phyloP scores from a whole-genome alignment of 1,140 invertebrate genomes.

The Hylaeus anthracinus region DNA sequence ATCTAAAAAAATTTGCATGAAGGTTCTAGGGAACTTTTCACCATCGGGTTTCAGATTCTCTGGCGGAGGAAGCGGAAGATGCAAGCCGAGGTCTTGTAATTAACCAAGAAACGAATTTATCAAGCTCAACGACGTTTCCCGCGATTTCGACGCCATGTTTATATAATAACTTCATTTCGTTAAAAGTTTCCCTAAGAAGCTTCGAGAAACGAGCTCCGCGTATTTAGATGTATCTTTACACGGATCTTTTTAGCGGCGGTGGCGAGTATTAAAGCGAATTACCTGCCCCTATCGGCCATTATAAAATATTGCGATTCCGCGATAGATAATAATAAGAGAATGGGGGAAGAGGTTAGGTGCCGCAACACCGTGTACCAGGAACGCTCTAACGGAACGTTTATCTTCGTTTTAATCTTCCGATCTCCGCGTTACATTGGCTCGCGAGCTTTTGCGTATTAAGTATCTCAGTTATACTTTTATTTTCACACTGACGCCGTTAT shows the following conservation, averaged over 20 bases:
- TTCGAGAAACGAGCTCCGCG: neutral
- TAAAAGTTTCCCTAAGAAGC: slow-evolving; percentile 11
- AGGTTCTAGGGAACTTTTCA: neutral
- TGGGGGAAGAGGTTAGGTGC: neutral
- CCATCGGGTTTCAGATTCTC: neutral
- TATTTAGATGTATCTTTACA: slow-evolving; percentile 35
- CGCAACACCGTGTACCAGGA: neutral
- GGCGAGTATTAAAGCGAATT: slow-evolving; percentile 23
- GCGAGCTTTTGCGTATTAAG: neutral
- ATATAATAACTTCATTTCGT: slow-evolving; percentile 35
- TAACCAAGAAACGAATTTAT: neutral
- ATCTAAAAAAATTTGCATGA: neutral
- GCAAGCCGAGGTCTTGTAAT: neutral
- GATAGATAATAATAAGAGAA: slow-evolving; percentile 15
- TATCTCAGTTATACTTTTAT: neutral
- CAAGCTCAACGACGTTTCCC: neutral
- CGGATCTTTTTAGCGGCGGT: slow-evolving; percentile 15
- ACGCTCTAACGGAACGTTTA: neutral
- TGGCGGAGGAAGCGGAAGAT: neutral
- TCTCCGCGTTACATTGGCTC: neutral
- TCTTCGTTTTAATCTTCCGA: slow-evolving; percentile 8
- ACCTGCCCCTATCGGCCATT: slow-evolving; percentile 16
- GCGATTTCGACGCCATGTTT: neutral
- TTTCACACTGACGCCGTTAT: too few species aligned
- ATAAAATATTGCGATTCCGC: slow-evolving; percentile 28